These are phyloP conservation scores for Cephonodes hylas DNA, from an alignment of 2,888 invertebrate species.

Conservation along the genomic window DNA sequence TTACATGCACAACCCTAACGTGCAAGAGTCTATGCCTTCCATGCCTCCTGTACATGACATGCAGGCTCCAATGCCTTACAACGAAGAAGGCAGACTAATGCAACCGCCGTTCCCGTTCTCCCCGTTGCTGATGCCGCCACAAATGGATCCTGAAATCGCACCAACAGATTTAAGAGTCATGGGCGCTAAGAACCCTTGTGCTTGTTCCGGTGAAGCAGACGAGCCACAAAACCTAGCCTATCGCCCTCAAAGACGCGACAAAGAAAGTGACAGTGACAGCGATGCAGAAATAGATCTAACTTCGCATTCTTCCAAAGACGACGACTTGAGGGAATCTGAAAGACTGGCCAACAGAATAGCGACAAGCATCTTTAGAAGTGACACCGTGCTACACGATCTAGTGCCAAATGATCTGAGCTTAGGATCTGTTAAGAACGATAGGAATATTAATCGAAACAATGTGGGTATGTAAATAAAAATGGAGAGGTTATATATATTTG, in stretches of 20 bases:
- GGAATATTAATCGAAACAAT: slow-evolving; percentile 52
- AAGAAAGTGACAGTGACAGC: slow-evolving; percentile 68
- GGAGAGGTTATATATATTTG: neutral
- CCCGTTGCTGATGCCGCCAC: slow-evolving; percentile 56
- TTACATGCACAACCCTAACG: slow-evolving; percentile 55
- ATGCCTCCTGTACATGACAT: slow-evolving; percentile 47
- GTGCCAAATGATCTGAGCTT: slow-evolving; percentile 76
- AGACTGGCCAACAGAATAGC: slow-evolving; percentile 69
- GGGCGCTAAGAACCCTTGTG: slow-evolving; percentile 58
- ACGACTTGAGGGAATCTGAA: slow-evolving; percentile 70
- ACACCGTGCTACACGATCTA: slow-evolving; percentile 69
- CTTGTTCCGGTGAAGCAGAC: slow-evolving; percentile 52
- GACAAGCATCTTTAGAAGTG: slow-evolving; percentile 70
- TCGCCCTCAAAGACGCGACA: slow-evolving; percentile 49
- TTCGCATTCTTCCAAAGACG: slow-evolving; percentile 74
- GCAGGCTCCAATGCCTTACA: slow-evolving; percentile 54
- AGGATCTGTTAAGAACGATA: slow-evolving; percentile 55
- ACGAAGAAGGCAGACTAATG: slow-evolving; percentile 61
- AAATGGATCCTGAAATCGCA: slow-evolving; percentile 56
- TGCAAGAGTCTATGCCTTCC: slow-evolving; percentile 47
- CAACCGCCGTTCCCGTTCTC: slow-evolving; percentile 64
- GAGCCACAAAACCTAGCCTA: slow-evolving; percentile 71
- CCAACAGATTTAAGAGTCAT: slow-evolving; percentile 72
- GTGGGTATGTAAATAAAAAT: slow-evolving; percentile 45
- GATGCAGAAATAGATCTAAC: slow-evolving; percentile 77